Evolutionary conservation across 1,140 invertebrate genomes (phyloP).

Genomic region (Drosophila micromelanica): DNA sequence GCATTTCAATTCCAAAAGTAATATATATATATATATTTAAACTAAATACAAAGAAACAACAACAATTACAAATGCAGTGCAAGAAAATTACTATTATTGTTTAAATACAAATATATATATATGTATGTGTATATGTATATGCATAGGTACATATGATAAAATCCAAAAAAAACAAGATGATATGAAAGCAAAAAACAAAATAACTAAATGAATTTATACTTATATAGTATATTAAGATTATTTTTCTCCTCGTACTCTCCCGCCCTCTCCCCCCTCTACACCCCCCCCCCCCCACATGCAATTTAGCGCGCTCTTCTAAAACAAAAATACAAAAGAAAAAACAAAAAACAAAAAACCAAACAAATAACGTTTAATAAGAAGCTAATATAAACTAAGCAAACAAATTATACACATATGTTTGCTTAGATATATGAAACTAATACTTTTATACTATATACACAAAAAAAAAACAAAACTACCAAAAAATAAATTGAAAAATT

Average conservation of each 20-base stretch:
- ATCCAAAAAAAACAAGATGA: neutral
- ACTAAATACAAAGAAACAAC: constrained; percentile 20
- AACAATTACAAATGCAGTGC: constrained; percentile 24
- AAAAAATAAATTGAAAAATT: constrained; percentile 30
- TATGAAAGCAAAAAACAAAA: constrained; percentile 1
- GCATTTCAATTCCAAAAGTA: constrained; percentile 47
- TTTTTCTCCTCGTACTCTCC: constrained; percentile 55
- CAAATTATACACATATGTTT: constrained; percentile 32
- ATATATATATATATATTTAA: constrained; percentile 24
- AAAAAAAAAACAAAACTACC: constrained; percentile 14
- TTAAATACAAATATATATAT: constrained; percentile 4
- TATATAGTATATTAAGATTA: constrained; percentile 25
- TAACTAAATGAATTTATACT: constrained; percentile 19
- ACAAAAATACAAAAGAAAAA: constrained; percentile 33
- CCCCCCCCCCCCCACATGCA: constrained; percentile 23
- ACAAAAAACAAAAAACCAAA: too few species aligned
- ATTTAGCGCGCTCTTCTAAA: constrained; percentile 70
- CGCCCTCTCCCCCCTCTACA: neutral
- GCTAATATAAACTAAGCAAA: constrained; percentile 48
- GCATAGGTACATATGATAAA: constrained; percentile 10
- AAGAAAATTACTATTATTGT: constrained; percentile 33
- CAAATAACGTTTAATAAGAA: constrained; percentile 54
- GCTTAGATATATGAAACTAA: constrained; percentile 48
- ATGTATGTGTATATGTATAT: neutral
- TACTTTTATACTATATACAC: constrained; percentile 62